Evolutionary conservation across 2,888 invertebrate species (phyloP).

Genomic region (Ophion ellenae): DNA sequence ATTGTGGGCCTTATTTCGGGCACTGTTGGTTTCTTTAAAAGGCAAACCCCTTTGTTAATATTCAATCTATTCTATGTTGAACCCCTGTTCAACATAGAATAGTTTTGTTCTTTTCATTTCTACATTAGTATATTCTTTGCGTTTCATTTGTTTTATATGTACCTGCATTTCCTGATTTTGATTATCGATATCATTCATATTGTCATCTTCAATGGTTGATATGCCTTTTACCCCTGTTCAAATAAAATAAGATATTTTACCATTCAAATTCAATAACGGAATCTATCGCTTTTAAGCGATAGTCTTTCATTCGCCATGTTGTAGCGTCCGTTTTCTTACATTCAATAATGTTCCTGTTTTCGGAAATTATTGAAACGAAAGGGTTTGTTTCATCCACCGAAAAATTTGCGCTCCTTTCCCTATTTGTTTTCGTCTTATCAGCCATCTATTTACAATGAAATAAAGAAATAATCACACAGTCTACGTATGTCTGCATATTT

Average conservation of each 20-base stretch:
- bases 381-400: neutral
- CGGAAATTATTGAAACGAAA: neutral
- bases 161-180: neutral
- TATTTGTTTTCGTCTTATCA: neutral
- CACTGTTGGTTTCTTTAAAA: neutral
- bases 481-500: neutral
- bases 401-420: slow-evolving; percentile 24
- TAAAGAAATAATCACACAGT: neutral
- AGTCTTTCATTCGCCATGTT: slow-evolving; percentile 16
- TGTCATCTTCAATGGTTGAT: neutral
- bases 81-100: too few species aligned
- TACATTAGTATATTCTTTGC: too few species aligned
- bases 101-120: neutral
- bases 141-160: neutral
- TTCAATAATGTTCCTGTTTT: slow-evolving; percentile 7
- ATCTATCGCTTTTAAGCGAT: too few species aligned
- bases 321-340: slow-evolving; percentile 19
- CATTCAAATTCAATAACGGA: too few species aligned
- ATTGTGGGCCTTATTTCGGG: neutral
- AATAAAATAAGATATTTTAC: too few species aligned
- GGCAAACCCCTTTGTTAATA: neutral
- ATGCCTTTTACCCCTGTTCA: too few species aligned
- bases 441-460: neutral
- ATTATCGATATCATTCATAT: neutral
- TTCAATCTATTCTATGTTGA: too few species aligned